These are phyloP conservation scores for Prionchulus punctatus DNA, from an alignment of 2,888 invertebrate genomes.

Conservation along the genomic window DNA sequence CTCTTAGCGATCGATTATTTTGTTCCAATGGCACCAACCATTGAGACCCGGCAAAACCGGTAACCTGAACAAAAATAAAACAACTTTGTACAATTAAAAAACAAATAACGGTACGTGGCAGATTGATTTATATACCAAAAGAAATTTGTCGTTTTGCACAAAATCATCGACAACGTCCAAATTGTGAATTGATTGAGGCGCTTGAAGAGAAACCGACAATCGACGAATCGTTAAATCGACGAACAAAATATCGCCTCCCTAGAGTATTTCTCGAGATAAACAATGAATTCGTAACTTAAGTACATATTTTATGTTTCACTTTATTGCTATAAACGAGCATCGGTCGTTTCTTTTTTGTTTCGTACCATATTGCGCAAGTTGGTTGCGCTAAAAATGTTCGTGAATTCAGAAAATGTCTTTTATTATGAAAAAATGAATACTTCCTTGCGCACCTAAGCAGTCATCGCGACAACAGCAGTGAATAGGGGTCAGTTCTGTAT, in stretches of 20 bases:
- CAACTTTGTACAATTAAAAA: background rate
- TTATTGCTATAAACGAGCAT: conserved; percentile 11
- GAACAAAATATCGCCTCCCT: conserved; percentile 10
- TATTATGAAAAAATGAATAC: too few relatives aligned
- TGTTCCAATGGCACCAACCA: conserved; percentile 11
- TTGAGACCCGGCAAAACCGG: conserved; percentile 7
- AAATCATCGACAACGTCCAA: conserved; percentile 7
- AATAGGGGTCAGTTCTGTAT: too few relatives aligned
- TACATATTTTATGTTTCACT: too few relatives aligned
- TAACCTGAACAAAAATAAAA: conserved; percentile 3
- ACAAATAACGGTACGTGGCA: background rate
- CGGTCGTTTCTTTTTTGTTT: conserved; percentile 8
- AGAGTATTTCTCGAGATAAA: background rate
- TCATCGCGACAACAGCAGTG: too few relatives aligned
- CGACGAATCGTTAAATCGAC: conserved; percentile 6
- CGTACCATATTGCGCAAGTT: conserved; percentile 9
- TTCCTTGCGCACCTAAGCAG: too few relatives aligned
- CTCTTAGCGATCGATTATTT: background rate
- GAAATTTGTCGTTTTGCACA: background rate
- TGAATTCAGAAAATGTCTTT: too few relatives aligned
- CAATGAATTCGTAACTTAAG: too few relatives aligned
- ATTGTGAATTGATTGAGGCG: conserved; percentile 9
- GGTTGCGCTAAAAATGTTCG: background rate
- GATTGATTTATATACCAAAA: conserved; percentile 1
- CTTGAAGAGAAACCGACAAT: conserved; percentile 4